A percentile compares a stretch with the other conserved stretches of the same genome.
Conservation (phyloP, 2,113 vertebrate species). For the Bettongia penicillata region DNA sequence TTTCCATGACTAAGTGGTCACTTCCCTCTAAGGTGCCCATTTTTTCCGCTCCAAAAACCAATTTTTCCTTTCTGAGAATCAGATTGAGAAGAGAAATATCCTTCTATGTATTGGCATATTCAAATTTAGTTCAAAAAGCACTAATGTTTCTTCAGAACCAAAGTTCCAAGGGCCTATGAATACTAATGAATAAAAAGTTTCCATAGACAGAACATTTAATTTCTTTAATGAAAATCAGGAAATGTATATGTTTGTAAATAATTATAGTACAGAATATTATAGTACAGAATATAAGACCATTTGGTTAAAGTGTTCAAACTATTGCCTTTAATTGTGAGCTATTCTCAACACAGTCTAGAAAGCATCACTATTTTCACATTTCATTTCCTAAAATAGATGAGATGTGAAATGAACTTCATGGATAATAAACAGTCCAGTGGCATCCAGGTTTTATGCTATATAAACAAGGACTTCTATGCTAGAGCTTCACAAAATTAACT, state of each 20-base stretch:
- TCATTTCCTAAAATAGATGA: conserved; percentile 69
- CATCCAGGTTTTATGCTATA: conserved; percentile 65
- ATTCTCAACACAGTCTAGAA: conserved; percentile 52
- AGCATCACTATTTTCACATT: conserved; percentile 75
- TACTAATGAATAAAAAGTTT: background rate
- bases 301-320: background rate
- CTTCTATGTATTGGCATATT: background rate
- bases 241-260: background rate
- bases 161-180: background rate
- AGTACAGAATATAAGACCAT: background rate
- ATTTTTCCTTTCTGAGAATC: background rate
- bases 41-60: background rate
- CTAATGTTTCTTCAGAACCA: background rate
- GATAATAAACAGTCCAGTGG: conserved; percentile 69
- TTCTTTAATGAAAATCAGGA: background rate
- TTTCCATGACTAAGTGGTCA: background rate
- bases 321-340: background rate
- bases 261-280: background rate
- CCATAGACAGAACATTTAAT: background rate
- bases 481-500: conserved; percentile 71
- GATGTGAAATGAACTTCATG: conserved; percentile 75
- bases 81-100: background rate
- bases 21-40: background rate
- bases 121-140: background rate
- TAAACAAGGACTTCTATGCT: conserved; percentile 73